A percentile compares a stretch with the other conserved stretches of the same genome.
These are phyloP conservation scores for Nemopilema nomurai DNA, from an alignment of 30 jellyfish, hydroid and myxozoan species.

Conservation along the genomic window DNA sequence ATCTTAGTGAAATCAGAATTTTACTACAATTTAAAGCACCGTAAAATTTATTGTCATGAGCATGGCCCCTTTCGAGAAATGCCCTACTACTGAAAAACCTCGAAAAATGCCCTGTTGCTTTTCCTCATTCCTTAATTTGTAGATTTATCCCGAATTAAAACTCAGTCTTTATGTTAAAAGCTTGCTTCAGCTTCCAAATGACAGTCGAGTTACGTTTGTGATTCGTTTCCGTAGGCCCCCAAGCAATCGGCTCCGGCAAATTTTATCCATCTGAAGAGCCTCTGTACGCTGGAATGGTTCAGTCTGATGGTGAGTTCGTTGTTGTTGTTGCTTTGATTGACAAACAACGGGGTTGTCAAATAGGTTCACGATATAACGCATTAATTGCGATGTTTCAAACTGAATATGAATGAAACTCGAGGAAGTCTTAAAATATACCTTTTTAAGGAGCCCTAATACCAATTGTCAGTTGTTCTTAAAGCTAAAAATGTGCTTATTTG, in stretches of 20 bases:
- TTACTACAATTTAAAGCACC: neutral
- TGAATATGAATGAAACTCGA: too few species aligned
- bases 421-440: too few species aligned
- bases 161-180: neutral
- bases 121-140: too few species aligned
- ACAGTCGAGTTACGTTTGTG: neutral
- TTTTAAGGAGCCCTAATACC: too few species aligned
- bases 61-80: neutral
- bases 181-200: neutral
- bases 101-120: neutral
- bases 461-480: too few species aligned
- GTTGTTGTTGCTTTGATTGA: neutral
- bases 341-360: too few species aligned
- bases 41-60: neutral
- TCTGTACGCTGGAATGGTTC: conserved; percentile 67
- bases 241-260: conserved; percentile 63
- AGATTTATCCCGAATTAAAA: too few species aligned
- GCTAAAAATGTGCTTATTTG: too few species aligned
- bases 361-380: too few species aligned
- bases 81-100: neutral
- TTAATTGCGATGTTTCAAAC: too few species aligned
- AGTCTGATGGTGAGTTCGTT: conserved; percentile 48
- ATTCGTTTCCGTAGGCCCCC: conserved; percentile 55
- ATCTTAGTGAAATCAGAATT: neutral
- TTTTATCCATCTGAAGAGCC: conserved; percentile 38